phyloP scores from a whole-genome alignment of 2,797 vertebrate genomes.

The Podargus strigoides region DNA sequence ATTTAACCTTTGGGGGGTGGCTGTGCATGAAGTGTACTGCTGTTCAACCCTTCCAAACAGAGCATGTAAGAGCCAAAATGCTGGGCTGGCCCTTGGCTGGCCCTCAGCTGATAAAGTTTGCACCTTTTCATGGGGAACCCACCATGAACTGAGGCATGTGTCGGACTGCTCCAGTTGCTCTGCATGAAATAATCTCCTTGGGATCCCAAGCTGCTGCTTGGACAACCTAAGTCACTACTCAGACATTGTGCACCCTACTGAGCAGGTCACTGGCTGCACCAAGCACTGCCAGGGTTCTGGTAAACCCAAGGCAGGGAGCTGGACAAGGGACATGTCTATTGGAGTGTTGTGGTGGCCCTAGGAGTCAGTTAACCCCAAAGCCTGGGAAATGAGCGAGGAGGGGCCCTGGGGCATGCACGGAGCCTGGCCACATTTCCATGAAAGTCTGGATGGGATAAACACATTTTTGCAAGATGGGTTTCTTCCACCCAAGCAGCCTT shows the following conservation, averaged over 20 bases:
- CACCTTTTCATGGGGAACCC: rapidly evolving
- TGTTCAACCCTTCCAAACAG: not conserved
- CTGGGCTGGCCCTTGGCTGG: not conserved
- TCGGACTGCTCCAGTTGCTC: no score
- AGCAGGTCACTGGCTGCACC: not conserved
- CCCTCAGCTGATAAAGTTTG: not conserved
- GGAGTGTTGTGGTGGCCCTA: no score
- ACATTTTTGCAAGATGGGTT: not conserved
- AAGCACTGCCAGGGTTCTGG: not conserved
- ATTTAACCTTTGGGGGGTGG: not conserved
- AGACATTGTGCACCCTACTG: not conserved
- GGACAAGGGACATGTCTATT: rapidly evolving
- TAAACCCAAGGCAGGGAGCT: not conserved
- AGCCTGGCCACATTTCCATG: not conserved
- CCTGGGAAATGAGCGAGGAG: not conserved
- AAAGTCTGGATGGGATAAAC: not conserved
- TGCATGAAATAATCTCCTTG: rapidly evolving
- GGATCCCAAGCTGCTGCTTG: not conserved
- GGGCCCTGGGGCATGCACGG: not conserved
- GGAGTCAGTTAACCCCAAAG: not conserved
- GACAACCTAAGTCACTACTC: not conserved
- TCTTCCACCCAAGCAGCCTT: not conserved
- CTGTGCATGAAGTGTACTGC: not conserved
- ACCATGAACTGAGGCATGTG: rapidly evolving
- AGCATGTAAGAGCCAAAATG: rapidly evolving